Evolutionary conservation across 2,888 invertebrate genomes (phyloP).

Genomic region (Trilocha varians): DNA sequence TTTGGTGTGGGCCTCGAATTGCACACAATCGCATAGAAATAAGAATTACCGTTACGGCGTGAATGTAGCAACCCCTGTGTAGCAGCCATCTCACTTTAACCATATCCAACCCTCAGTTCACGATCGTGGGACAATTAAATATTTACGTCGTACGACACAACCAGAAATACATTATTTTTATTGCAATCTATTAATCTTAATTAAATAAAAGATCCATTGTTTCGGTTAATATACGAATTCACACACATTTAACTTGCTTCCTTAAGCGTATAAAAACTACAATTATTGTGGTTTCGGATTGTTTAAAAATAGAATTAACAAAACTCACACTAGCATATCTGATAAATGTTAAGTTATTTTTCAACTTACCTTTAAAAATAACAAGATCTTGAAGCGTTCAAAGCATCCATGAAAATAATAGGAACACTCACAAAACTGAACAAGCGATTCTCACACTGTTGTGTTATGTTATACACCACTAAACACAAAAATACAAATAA

Average conservation of each 20-base stretch:
- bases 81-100: constrained; percentile 48
- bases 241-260: background rate
- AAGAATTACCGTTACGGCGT: constrained; percentile 37
- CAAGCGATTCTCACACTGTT: constrained; percentile 43
- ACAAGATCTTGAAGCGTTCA: constrained; percentile 41
- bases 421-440: constrained; percentile 49
- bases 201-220: background rate
- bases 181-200: constrained; percentile 1
- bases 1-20: too few species aligned
- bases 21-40: constrained; percentile 38
- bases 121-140: constrained; percentile 67
- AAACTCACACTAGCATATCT: background rate
- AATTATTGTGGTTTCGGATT: too few species aligned
- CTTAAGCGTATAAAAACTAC: background rate
- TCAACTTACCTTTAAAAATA: constrained; percentile 38
- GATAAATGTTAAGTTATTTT: background rate
- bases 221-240: background rate
- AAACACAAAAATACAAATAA: background rate
- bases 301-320: too few species aligned
- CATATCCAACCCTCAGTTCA: constrained; percentile 47
- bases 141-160: constrained; percentile 54
- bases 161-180: constrained; percentile 13
- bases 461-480: background rate
- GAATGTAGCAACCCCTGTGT: constrained; percentile 57
- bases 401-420: constrained; percentile 47